Conservation (phyloP, 1,140 invertebrate genomes). For the Microvelia longipes region DNA sequence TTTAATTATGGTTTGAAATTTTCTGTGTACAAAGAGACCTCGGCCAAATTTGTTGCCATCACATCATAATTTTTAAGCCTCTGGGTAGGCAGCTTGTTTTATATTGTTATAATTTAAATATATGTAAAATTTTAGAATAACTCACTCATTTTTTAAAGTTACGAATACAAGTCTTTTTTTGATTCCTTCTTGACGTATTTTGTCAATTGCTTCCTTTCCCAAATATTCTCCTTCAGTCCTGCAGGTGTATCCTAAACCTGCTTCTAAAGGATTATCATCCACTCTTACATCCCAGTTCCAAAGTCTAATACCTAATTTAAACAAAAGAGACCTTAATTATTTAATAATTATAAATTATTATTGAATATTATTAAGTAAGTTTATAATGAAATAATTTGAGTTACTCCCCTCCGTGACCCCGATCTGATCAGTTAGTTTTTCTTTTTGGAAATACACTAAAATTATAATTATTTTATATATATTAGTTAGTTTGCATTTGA, state of each 20-base stretch:
- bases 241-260: constrained; percentile 59
- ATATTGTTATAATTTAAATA: no score
- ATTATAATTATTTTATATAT: no score
- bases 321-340: not conserved
- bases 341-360: not conserved
- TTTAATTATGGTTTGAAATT: no score
- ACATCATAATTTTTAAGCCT: no score
- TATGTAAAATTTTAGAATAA: no score
- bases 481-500: no score
- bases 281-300: constrained; percentile 67
- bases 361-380: not conserved
- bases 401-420: not conserved
- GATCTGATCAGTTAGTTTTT: no score
- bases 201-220: constrained; percentile 53
- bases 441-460: no score
- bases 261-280: constrained; percentile 74
- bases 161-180: constrained; percentile 57
- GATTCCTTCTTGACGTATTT: constrained; percentile 43
- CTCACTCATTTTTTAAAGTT: constrained; percentile 48
- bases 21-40: no score
- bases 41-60: no score
- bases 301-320: constrained; percentile 52
- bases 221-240: constrained; percentile 56
- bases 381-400: not conserved
- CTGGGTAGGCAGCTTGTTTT: not conserved